Evolutionary conservation across 2,113 vertebrate genomes (phyloP), one percentile per base, ranked within the genome.

Genomic region (Phalacrocorax aristotelis): DNA sequence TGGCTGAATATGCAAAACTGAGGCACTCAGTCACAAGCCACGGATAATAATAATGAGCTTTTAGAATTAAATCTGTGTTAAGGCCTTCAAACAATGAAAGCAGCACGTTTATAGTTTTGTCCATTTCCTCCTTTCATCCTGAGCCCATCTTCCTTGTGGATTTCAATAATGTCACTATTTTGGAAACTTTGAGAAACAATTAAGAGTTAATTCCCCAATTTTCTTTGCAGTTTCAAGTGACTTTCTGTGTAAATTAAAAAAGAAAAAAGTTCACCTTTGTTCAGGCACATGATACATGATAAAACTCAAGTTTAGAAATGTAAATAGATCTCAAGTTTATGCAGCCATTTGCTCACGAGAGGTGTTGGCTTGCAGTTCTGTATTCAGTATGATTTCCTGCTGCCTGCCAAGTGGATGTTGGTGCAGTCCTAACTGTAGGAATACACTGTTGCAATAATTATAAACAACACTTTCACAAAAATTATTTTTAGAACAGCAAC

Each of bases 401-500:
- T 84, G 64, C 80, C 74, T 95, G 77, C 64, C 80, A 91, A 91
- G 77, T 71, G 32, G 40, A 36, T 95, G 80, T 72, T 93, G 57
- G 30, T 95, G 40, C 40, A 76, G 55, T 79, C 61, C 77, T 93
- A 57, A 57, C 52, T 52, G 34, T 81, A 93, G 65, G 72, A 97
- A 92, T 95, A 89, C 27, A 38, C n/a, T 71, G 26, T 46, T 96
- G 60, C 71, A 92, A 34, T 87, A 92, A 74, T 83, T 93, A 74
- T 83, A 93, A 95, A 81, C 70, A 92, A 64, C 55, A 44, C 21
- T 69, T 92, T 86, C 42, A 54, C 65, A 27, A 92, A 84, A 87
- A 78, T 34, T 95, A 92, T 93, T 95, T 96, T 95, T 92, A 89
- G 60, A 89, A 75, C 42, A 76, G 83, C 89, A 91, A 87, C 76